Evolutionary conservation across 2,113 vertebrate genomes (phyloP).

Genomic region (Apteryx owenii): DNA sequence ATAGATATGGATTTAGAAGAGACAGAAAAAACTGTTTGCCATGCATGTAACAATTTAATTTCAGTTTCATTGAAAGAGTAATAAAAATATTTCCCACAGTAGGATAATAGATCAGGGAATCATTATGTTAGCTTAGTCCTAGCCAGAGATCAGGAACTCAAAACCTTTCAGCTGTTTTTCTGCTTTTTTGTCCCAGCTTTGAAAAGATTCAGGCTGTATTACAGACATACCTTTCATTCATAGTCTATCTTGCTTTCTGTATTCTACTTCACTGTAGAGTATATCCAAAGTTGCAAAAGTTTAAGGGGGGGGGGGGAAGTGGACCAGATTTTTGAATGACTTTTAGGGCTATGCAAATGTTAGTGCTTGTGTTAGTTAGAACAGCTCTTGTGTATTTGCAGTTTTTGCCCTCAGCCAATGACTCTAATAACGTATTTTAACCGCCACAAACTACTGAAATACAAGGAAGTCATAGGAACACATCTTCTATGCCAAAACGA

Average conservation of each 20-base stretch:
- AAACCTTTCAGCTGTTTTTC: neutral
- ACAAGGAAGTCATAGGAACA: neutral
- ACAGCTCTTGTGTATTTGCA: neutral
- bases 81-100: neutral
- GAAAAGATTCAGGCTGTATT: neutral
- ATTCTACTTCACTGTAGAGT: neutral
- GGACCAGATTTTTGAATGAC: accelerated
- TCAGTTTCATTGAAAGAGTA: neutral
- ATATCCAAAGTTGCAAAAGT: neutral
- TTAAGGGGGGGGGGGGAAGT: accelerated
- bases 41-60: neutral
- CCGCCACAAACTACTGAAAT: neutral
- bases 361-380: neutral
- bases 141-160: neutral
- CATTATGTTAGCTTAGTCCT: neutral
- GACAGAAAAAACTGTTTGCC: neutral
- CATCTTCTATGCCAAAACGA: neutral
- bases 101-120: neutral
- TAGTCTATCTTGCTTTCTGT: neutral
- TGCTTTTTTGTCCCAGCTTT: neutral
- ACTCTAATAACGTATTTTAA: neutral
- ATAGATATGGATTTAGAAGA: neutral
- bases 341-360: neutral
- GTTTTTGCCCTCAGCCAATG: neutral
- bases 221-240: neutral